Base-by-base conservation (phyloP, 2,888 invertebrate genomes). In the Spialia ferax region DNA sequence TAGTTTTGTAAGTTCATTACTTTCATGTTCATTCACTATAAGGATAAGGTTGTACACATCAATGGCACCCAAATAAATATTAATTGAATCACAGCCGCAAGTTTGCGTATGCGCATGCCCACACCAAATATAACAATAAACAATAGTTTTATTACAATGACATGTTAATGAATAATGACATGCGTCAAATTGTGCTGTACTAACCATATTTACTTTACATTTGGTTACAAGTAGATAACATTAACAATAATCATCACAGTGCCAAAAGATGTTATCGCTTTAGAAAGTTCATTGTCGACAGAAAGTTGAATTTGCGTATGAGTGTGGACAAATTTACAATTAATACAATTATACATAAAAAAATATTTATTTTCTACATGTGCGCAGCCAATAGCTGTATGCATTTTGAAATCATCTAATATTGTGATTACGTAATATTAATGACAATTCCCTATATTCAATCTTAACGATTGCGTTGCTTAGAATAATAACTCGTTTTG, bases 91-190 rank as follows among this genome's bases (percentile, higher is more conserved):
- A 66, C 54, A 71, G 69, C 68, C 71, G 69, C 72, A 75, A 72
- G 72, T 73, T 69, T 61, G 70, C 70, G 73, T 69, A 68, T 69
- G 70, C 70, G 73, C 70, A 68, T 69, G 70, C 69, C 63, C 65
- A 60, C 70, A 50, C 52, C 63, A 68, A 69, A 69, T 68, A 55
- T 71, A 77, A 83, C 80, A 84, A 82, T 83, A 81, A 78, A 83
- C 83, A 85, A 85, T 84, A 79, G 81, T 80, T 56, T 79, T 38
- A 76, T 77, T 81, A 48, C 52, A n/a, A n/a, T n/a, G n/a, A n/a
- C 38, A 78, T 81, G 83, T 81, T 82, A 83, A 77, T 84, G 83
- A 81, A 81, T 82, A 83, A 77, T 84, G 83, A 81, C 84, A 81
- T 74, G 70, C 72, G 73, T 74, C 70, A 72, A 72, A 73, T 71